Evolutionary conservation across 2,113 vertebrate genomes (phyloP).

Genomic region (Tachysurus vachellii): DNA sequence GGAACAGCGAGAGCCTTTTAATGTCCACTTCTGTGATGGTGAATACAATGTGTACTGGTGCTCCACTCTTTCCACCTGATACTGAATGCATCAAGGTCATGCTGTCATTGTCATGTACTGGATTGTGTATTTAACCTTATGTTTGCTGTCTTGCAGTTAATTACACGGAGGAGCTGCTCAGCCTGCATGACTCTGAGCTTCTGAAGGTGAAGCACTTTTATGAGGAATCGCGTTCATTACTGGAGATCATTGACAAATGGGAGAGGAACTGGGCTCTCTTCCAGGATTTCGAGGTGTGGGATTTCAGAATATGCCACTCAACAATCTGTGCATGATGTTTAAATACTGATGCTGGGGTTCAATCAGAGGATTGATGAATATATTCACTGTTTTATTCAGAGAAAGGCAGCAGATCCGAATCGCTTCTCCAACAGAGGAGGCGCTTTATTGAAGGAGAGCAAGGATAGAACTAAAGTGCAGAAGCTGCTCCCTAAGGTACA

Average conservation of each 20-base stretch:
- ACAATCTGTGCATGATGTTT: not conserved
- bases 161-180: constrained; percentile 67
- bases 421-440: constrained; percentile 71
- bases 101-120: not conserved
- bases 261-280: constrained; percentile 60
- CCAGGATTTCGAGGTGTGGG: constrained; percentile 65
- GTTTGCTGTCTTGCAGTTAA: constrained; percentile 51
- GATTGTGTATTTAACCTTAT: not conserved
- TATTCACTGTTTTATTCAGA: constrained; percentile 50
- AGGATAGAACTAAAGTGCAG: constrained; percentile 64
- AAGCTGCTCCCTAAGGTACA: constrained; percentile 68
- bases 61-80: not conserved
- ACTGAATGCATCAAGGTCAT: not conserved
- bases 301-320: not conserved
- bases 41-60: not conserved
- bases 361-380: not conserved
- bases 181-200: constrained; percentile 63
- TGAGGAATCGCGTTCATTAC: constrained; percentile 54
- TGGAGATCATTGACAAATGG: constrained; percentile 68
- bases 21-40: constrained; percentile 56
- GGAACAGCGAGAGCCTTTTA: constrained; percentile 53
- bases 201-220: constrained; percentile 54
- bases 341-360: not conserved
- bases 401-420: constrained; percentile 69
- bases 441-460: constrained; percentile 67